Base-by-base conservation (phyloP, 1,140 invertebrate species). In the Drosophila virilis region DNA sequence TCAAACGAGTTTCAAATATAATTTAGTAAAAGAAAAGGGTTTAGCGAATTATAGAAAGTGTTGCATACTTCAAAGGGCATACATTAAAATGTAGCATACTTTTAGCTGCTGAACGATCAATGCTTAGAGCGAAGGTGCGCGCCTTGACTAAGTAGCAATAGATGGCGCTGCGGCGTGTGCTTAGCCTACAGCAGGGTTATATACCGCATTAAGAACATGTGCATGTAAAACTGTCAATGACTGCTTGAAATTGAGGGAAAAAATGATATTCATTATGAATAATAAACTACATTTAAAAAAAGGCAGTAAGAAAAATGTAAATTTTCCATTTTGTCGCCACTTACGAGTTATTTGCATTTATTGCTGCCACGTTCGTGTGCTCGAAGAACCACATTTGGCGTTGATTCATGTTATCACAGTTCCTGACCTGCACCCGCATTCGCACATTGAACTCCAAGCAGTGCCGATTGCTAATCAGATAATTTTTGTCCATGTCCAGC, bases 301-400 rank as follows among this genome's bases (percentile, higher is more conserved):
- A n/a, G n/a, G 1, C 22, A 22, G 2, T 0, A 5, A 28, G 22
- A 28, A 28, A 28, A 5, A 28, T 28, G 0, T 28, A 2, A 28
- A 28, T 4, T 28, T 42, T 42, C 12, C 38, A 42, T 3, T n/a
- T 17, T 8, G 22, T 28, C 22, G 4, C 22, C 3, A 28, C 22
- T 7, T 3, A 17, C 7, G 6, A 46, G 15, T 4, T 3, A 6
- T 28, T 28, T 28, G 22, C 5, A 4, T 46, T 17, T 17, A 46
- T 13, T 17, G 13, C 43, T 17, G 43, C 15, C 13, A 46, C 6
- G 0, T 57, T 38, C 1, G 17, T 13, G 8, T 58, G 37, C 28
- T 52, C 43, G 9, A 77, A 43, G 4, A 40, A 22, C 62, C 70
- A 77, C 28, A 42, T 58, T 8, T 77, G 62, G 1, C 17, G 52